A percentile compares a stretch with the other conserved stretches of the same genome.
These are phyloP conservation scores for Chymomyza caudatula DNA, from an alignment of 2,888 invertebrate genomes.

Conservation along the genomic window DNA sequence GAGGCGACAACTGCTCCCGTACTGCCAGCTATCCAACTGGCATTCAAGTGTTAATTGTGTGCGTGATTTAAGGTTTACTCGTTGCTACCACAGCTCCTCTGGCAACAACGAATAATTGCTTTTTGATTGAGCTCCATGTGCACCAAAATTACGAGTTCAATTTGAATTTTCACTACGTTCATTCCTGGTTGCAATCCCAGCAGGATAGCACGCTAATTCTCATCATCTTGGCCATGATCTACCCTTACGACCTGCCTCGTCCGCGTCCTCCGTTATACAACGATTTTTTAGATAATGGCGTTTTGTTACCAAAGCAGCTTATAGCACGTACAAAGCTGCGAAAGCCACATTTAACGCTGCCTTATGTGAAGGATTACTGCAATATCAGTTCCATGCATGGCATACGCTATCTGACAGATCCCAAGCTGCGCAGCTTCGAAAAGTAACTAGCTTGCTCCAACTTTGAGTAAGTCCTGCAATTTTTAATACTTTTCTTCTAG, in stretches of 20 bases:
- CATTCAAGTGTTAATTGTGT: conserved; percentile 67
- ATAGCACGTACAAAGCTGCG: not conserved
- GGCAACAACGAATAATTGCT: conserved; percentile 74
- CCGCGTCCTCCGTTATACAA: conserved; percentile 46
- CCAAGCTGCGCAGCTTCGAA: conserved; percentile 64
- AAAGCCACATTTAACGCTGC: conserved; percentile 19
- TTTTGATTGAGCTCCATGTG: conserved; percentile 71
- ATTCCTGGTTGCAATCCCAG: not conserved
- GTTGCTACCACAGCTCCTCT: conserved; percentile 28
- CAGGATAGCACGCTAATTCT: not conserved
- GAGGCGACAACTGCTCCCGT: not conserved
- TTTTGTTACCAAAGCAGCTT: not conserved
- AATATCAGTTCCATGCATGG: conserved; percentile 71
- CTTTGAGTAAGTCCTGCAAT: not conserved
- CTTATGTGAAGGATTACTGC: conserved; percentile 66
- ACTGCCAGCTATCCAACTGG: conserved; percentile 7
- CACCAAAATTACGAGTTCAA: conserved; percentile 19
- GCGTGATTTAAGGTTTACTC: conserved; percentile 62
- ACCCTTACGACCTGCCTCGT: conserved; percentile 46
- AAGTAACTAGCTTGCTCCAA: conserved; percentile 47
- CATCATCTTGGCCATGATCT: conserved; percentile 36
- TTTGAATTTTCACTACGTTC: conserved; percentile 28
- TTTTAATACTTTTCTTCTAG: conserved; percentile 31
- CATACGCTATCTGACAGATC: conserved; percentile 68
- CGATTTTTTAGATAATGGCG: conserved; percentile 23